Conservation (phyloP, 2,888 invertebrate genomes). For the Strigamia maritima region DNA sequence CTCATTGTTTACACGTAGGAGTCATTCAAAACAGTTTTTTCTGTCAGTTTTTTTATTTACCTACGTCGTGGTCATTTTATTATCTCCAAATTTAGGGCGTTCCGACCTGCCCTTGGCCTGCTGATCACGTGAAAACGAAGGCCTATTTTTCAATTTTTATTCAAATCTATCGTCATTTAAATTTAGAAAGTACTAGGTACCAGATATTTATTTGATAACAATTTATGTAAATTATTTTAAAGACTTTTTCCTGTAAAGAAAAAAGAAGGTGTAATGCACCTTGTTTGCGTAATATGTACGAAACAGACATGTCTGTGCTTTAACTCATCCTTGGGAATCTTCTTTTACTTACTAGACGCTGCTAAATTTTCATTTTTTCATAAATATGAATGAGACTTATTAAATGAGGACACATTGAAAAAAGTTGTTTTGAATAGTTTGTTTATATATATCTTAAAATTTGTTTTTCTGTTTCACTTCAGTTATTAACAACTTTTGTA, state of each 20-base stretch:
- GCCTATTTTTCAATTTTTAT: not conserved
- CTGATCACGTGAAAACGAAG: constrained; percentile 6
- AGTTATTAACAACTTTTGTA: too few species aligned
- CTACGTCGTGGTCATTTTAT: not conserved
- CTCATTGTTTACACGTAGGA: not conserved
- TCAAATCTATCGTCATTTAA: not conserved
- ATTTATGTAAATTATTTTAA: not conserved
- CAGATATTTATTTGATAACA: not conserved
- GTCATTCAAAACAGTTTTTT: not conserved
- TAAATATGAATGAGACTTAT: not conserved
- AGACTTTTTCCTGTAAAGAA: not conserved
- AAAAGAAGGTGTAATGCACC: not conserved
- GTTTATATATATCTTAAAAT: too few species aligned
- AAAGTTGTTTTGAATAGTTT: too few species aligned
- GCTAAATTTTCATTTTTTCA: not conserved
- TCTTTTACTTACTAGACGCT: not conserved
- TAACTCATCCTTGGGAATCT: constrained; percentile 4
- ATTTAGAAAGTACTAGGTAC: not conserved
- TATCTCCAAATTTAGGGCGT: not conserved
- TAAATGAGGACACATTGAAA: too few species aligned
- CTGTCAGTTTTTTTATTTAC: not conserved
- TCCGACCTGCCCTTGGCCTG: constrained; percentile 1
- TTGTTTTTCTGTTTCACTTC: too few species aligned
- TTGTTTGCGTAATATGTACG: not conserved
- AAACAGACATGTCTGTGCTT: not conserved